Evolutionary conservation across 1,140 invertebrate genomes (phyloP).

Genomic region (Agrypnia vestita): DNA sequence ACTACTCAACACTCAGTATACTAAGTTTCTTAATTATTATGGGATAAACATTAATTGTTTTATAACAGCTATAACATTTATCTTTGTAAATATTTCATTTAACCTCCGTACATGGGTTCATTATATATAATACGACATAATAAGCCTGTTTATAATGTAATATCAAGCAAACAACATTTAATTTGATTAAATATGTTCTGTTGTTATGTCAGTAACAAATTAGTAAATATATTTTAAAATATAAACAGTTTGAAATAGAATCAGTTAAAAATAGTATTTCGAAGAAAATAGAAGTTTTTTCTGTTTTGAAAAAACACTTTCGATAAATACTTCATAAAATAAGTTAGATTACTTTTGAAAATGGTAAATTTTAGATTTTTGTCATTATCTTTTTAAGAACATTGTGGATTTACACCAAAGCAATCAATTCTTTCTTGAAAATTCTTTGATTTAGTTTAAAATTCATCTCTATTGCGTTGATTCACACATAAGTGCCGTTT

Average conservation of each 20-base stretch:
- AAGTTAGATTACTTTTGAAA: not conserved
- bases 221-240: too few species aligned
- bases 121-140: too few species aligned
- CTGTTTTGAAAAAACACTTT: not conserved
- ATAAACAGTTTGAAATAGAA: conserved; percentile 8
- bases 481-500: not conserved
- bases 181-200: too few species aligned
- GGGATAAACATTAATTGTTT: conserved; percentile 1
- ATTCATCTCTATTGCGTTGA: not conserved
- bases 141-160: too few species aligned
- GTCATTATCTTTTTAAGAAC: not conserved
- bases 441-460: not conserved
- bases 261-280: not conserved
- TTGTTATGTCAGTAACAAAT: too few species aligned
- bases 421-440: too few species aligned
- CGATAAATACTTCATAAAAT: conserved; percentile 7
- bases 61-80: conserved; percentile 30
- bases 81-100: conserved; percentile 22
- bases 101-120: not conserved
- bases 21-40: conserved; percentile 5
- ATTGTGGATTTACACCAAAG: not conserved
- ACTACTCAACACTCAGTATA: conserved; percentile 13
- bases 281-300: not conserved
- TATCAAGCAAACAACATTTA: too few species aligned
- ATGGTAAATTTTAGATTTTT: not conserved